phyloP scores from a whole-genome alignment of 2,888 invertebrate genomes.

The Ypsolopha scabrella region DNA sequence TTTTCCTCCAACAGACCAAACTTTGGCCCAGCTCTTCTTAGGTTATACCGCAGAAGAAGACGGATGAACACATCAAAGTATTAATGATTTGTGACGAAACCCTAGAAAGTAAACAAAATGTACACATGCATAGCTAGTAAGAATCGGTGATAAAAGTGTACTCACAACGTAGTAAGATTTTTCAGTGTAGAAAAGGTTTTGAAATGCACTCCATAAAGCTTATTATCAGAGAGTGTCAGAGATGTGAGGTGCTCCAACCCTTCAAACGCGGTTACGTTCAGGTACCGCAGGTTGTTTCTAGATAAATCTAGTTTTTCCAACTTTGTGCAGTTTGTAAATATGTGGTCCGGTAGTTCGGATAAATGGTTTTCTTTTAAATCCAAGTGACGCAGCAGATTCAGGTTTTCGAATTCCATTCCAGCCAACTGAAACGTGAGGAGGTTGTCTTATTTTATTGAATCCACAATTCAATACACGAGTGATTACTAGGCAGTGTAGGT shows the following conservation, averaged over 20 bases:
- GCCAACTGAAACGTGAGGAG: slow-evolving; percentile 47
- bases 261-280: slow-evolving; percentile 71
- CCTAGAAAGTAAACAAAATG: background rate
- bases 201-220: slow-evolving; percentile 73
- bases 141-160: slow-evolving; percentile 19
- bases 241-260: slow-evolving; percentile 75
- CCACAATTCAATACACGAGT: no score
- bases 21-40: no score
- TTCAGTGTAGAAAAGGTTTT: slow-evolving; percentile 73
- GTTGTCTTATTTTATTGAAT: no score
- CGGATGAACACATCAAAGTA: no score
- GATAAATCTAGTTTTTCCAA: slow-evolving; percentile 77
- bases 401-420: slow-evolving; percentile 65
- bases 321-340: slow-evolving; percentile 67
- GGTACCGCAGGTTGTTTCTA: slow-evolving; percentile 74
- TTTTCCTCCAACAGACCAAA: no score
- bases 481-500: no score
- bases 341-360: slow-evolving; percentile 60
- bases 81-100: no score
- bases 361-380: slow-evolving; percentile 79
- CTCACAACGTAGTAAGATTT: slow-evolving; percentile 79
- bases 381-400: slow-evolving; percentile 71
- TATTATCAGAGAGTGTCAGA: slow-evolving; percentile 78
- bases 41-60: no score
- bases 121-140: no score